Conservation (phyloP, 2,113 vertebrate species). For the Crypturellus undulatus region DNA sequence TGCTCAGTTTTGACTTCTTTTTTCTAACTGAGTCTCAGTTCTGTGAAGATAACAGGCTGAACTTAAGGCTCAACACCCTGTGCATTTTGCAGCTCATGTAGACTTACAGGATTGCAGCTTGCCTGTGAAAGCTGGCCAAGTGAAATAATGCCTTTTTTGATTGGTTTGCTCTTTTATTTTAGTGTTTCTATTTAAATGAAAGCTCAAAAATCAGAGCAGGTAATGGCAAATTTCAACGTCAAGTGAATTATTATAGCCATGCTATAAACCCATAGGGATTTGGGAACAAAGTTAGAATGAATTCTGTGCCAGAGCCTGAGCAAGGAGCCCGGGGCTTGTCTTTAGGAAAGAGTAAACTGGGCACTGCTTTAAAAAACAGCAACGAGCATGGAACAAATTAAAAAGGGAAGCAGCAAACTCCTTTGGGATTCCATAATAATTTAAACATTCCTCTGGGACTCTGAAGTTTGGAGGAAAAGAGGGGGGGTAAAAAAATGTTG, state of each 20-base stretch:
- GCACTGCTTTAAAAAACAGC: slow-evolving; percentile 9
- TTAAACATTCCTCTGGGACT: slow-evolving; percentile 50
- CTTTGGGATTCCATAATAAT: slow-evolving; percentile 20
- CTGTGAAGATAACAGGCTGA: not conserved
- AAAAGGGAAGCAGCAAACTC: slow-evolving; percentile 29
- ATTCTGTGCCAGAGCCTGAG: not conserved
- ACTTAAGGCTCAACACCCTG: not conserved
- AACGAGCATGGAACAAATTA: not conserved
- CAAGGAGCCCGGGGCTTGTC: not conserved
- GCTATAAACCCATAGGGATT: not conserved
- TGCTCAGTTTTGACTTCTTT: not conserved
- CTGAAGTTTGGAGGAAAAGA: not conserved
- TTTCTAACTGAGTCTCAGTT: not conserved
- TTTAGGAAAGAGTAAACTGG: slow-evolving; percentile 3
- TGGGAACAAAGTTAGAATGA: not conserved
- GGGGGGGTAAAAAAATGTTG: not conserved
- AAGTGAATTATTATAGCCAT: not conserved
- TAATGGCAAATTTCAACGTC: not conserved
- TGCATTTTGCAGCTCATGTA: not conserved
- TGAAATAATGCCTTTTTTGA: not conserved
- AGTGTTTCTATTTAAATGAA: not conserved
- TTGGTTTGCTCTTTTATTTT: not conserved
- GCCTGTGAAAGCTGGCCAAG: not conserved
- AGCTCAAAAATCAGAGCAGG: slow-evolving; percentile 23
- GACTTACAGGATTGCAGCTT: not conserved